A percentile compares a stretch with the other conserved stretches of the same genome.
These are phyloP conservation scores for Actinia tenebrosa DNA, from an alignment of 64 coral and sea anemone genomes.

Conservation along the genomic window DNA sequence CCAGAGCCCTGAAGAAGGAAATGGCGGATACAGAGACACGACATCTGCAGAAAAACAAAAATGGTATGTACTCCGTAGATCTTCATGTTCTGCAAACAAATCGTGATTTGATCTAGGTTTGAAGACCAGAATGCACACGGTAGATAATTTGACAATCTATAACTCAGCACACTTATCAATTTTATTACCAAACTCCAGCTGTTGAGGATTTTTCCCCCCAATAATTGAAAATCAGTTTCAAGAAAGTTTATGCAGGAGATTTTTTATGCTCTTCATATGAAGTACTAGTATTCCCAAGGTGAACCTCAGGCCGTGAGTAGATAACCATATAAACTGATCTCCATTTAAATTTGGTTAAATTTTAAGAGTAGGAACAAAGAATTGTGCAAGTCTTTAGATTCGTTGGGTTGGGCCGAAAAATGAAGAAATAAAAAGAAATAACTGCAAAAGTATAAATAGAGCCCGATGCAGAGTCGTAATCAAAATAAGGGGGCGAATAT, in stretches of 20 bases:
- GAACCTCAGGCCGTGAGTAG: background rate
- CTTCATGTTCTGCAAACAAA: background rate
- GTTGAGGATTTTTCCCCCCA: background rate
- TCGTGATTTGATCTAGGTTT: background rate
- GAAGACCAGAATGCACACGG: background rate
- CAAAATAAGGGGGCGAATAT: background rate
- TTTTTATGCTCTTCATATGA: background rate
- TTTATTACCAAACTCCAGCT: background rate
- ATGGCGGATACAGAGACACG: background rate
- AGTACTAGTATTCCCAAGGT: background rate
- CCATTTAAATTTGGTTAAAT: background rate
- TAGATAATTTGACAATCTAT: background rate
- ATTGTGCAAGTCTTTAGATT: background rate
- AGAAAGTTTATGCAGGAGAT: background rate
- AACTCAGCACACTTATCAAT: background rate
- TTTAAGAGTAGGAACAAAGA: background rate
- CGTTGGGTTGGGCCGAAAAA: background rate
- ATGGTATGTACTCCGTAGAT: background rate
- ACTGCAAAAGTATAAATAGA: slow-evolving; percentile 2
- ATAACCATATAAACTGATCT: background rate
- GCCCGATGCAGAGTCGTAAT: slow-evolving; percentile 1
- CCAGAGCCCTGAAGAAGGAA: background rate
- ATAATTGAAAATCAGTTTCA: too few relatives aligned
- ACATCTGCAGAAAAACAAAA: slow-evolving; percentile 1
- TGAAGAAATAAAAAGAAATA: background rate